phyloP scores from a whole-genome alignment of 92 coral and sea anemone species.

The Heteractis magnifica region DNA sequence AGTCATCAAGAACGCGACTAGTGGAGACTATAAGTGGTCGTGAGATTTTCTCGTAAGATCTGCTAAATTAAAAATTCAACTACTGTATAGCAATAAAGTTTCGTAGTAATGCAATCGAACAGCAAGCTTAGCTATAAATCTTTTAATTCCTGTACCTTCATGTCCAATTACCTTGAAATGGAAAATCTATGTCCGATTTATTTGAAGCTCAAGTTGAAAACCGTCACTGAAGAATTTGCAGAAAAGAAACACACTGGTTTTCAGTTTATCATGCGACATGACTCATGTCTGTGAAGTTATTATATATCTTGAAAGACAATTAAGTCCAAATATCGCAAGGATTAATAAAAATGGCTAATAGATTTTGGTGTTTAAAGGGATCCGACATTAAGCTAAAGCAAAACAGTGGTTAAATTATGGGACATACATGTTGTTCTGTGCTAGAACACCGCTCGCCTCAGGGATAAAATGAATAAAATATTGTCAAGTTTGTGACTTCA shows the following conservation, averaged over 20 bases:
- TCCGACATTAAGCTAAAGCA: not conserved
- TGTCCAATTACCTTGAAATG: too few relatives aligned
- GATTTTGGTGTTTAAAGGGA: not conserved
- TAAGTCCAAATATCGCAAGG: not conserved
- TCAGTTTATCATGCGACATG: not conserved
- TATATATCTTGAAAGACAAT: not conserved
- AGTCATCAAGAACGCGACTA: too few relatives aligned
- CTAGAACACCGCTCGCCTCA: not conserved
- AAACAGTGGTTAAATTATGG: not conserved
- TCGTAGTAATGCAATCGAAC: not conserved
- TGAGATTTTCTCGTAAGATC: too few relatives aligned
- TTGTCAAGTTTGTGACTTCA: not conserved
- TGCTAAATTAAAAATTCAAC: too few relatives aligned
- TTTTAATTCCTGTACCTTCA: not conserved
- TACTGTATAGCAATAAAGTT: too few relatives aligned
- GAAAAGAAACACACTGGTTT: not conserved
- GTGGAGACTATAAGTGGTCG: too few relatives aligned
- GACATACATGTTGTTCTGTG: not conserved
- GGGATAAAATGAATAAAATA: not conserved
- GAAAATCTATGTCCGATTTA: too few relatives aligned
- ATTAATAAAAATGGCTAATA: not conserved
- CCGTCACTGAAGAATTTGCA: not conserved
- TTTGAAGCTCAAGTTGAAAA: not conserved
- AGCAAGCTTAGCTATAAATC: not conserved
- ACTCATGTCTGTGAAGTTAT: not conserved